These are phyloP conservation scores for Pasiphila rectangulata DNA, from an alignment of 2,888 invertebrate species.

Conservation along the genomic window DNA sequence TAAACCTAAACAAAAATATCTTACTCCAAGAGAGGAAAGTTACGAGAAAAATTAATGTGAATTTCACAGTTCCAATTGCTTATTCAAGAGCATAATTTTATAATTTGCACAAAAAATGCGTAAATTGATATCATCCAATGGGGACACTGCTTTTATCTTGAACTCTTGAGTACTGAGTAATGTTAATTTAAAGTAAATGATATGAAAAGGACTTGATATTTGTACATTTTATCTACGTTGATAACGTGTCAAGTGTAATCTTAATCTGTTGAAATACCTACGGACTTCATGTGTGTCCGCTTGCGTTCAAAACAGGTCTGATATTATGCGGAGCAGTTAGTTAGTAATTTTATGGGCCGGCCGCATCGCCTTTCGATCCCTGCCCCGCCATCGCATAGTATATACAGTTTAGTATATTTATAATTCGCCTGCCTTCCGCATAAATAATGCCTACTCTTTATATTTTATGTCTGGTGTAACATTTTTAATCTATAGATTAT, in stretches of 20 bases:
- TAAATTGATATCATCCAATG: constrained; percentile 45
- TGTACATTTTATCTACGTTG: constrained; percentile 52
- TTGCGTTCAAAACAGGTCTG: constrained; percentile 59
- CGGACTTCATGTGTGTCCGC: constrained; percentile 57
- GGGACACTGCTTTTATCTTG: constrained; percentile 31
- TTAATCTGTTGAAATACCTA: constrained; percentile 58
- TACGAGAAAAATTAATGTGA: constrained; percentile 26
- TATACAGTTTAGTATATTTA: constrained; percentile 44
- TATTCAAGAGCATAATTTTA: constrained; percentile 44
- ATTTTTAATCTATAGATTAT: background rate
- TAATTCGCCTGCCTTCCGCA: constrained; percentile 47
- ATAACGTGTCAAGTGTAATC: constrained; percentile 65
- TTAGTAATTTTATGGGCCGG: constrained; percentile 75
- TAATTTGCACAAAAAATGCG: constrained; percentile 44
- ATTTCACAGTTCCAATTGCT: constrained; percentile 39
- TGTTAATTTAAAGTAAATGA: constrained; percentile 15
- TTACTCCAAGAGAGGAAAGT: constrained; percentile 18
- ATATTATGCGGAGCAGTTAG: constrained; percentile 67
- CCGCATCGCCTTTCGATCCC: constrained; percentile 60
- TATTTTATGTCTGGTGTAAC: constrained; percentile 31
- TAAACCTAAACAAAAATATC: constrained; percentile 16
- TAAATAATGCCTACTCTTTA: constrained; percentile 35
- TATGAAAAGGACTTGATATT: constrained; percentile 38
- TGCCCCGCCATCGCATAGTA: constrained; percentile 33
- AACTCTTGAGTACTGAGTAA: constrained; percentile 15